phyloP scores from a whole-genome alignment of 2,797 vertebrate species.

The Pseudochirops cupreus region DNA sequence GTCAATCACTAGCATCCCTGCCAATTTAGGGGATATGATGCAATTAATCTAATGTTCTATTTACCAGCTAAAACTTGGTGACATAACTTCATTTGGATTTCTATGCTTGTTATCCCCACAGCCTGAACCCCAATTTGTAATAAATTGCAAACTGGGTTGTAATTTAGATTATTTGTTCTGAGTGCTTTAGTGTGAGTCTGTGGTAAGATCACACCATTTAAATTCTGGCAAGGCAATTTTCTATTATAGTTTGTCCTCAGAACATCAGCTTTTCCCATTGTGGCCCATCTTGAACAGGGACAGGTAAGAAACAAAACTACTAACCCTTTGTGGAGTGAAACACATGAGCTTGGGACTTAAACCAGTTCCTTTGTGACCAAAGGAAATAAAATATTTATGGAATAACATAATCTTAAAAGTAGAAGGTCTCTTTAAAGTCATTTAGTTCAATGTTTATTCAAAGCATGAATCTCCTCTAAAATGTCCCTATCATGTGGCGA shows the following conservation, averaged over 20 bases:
- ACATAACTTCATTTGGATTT: not conserved
- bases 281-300: not conserved
- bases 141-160: not conserved
- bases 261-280: not conserved
- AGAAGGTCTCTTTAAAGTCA: not conserved
- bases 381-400: not conserved
- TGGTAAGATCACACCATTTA: not conserved
- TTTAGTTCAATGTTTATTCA: not conserved
- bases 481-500: not conserved
- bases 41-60: slow-evolving; percentile 46
- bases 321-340: not conserved
- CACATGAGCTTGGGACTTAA: not conserved
- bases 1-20: not conserved
- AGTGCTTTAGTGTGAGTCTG: not conserved
- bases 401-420: not conserved
- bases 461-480: not conserved
- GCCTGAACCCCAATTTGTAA: not conserved
- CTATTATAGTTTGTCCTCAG: accelerated
- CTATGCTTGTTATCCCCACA: not conserved
- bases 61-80: not conserved
- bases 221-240: not conserved
- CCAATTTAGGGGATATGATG: slow-evolving; percentile 50
- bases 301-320: not conserved
- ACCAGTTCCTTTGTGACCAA: not conserved
- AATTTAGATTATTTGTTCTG: not conserved